These are phyloP conservation scores for Florisuga fusca DNA, from an alignment of 2,797 vertebrate genomes.

Conservation along the genomic window DNA sequence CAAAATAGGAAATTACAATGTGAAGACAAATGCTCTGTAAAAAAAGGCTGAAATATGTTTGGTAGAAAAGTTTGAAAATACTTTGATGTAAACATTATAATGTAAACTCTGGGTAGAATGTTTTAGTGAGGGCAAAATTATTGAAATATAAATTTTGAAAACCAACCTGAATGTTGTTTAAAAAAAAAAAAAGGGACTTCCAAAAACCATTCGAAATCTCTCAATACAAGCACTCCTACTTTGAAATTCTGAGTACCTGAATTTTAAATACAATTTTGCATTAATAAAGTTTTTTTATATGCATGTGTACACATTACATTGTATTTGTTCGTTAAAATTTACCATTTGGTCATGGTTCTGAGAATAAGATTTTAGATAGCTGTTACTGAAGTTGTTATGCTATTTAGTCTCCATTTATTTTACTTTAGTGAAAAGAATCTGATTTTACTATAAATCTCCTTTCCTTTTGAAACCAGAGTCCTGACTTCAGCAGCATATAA, in stretches of 20 bases:
- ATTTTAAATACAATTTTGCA: background rate
- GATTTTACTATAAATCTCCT: background rate
- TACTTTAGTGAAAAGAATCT: background rate
- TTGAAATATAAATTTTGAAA: background rate
- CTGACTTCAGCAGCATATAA: background rate
- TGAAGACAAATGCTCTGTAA: background rate
- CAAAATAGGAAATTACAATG: background rate
- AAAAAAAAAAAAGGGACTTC: background rate
- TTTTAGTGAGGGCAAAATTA: background rate
- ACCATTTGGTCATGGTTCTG: background rate
- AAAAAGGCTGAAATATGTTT: background rate
- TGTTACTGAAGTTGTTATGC: background rate
- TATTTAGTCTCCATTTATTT: background rate
- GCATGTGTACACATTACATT: fast-evolving
- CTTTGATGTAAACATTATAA: background rate
- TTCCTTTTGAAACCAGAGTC: background rate
- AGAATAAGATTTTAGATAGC: background rate
- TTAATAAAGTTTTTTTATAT: fast-evolving
- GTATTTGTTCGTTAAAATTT: background rate
- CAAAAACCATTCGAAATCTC: background rate
- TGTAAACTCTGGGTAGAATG: background rate
- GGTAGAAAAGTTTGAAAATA: background rate
- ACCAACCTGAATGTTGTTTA: background rate
- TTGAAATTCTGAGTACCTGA: background rate
- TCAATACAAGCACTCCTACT: fast-evolving